Conservation (phyloP, 1,140 invertebrate genomes). For the Bombus pyrosoma region DNA sequence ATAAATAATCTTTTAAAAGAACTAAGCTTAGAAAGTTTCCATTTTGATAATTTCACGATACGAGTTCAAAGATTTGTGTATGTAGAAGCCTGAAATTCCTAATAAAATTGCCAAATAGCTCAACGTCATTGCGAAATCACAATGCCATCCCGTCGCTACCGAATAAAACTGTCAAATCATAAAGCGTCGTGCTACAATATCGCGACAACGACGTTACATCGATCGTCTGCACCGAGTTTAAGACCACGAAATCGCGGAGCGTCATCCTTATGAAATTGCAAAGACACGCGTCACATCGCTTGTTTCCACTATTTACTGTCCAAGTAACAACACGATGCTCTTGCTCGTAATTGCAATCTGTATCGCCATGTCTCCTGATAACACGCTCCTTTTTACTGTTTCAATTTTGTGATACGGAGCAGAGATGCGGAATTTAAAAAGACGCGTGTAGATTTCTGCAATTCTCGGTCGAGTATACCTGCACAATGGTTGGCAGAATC, state of each 20-base stretch:
- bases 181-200: not conserved
- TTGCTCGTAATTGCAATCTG: constrained; percentile 4
- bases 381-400: not conserved
- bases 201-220: not conserved
- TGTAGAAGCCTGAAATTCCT: no score
- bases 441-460: not conserved
- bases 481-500: not conserved
- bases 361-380: not conserved
- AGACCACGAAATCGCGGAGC: not conserved
- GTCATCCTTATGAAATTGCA: not conserved
- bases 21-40: no score
- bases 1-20: no score
- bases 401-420: not conserved
- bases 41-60: no score
- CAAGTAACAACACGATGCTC: not conserved
- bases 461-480: no score
- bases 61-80: no score
- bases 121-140: not conserved
- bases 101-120: not conserved
- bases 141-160: not conserved
- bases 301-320: no score
- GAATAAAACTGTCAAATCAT: not conserved
- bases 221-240: not conserved
- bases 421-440: not conserved
- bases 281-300: no score